Evolutionary conservation across 2,113 vertebrate genomes (phyloP).

Genomic region (Chionomys nivalis): DNA sequence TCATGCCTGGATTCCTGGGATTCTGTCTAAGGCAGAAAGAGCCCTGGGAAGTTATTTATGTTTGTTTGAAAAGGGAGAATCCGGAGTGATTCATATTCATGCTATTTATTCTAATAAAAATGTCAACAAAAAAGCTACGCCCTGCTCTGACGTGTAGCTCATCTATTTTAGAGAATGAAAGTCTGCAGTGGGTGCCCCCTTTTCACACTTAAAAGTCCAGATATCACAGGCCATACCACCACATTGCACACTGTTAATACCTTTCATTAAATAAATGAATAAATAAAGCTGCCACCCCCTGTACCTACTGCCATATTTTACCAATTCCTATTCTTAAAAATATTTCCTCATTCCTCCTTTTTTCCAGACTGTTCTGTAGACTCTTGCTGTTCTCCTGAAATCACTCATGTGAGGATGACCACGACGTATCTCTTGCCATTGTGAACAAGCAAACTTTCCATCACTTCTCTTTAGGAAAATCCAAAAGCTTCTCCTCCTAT

Average conservation of each 20-base stretch:
- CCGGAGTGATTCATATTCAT: constrained; percentile 47
- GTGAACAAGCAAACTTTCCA: background rate
- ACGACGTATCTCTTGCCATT: background rate
- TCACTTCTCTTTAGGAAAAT: background rate
- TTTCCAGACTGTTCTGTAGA: background rate
- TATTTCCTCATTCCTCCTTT: background rate
- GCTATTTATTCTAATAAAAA: constrained; percentile 70
- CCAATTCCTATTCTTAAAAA: background rate
- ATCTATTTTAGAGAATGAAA: constrained; percentile 60
- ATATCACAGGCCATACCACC: constrained; percentile 45
- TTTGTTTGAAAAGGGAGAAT: constrained; percentile 63
- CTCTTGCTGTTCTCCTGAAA: background rate
- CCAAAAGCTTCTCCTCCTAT: background rate
- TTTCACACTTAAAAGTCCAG: constrained; percentile 4
- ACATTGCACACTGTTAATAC: constrained; percentile 4
- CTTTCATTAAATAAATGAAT: constrained; percentile 26
- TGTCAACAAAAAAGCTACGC: constrained; percentile 14
- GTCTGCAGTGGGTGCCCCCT: constrained; percentile 23
- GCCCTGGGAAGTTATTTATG: constrained; percentile 73
- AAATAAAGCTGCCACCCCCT: background rate
- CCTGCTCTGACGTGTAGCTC: constrained; percentile 30
- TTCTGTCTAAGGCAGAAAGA: constrained; percentile 51
- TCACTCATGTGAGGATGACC: background rate
- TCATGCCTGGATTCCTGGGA: constrained; percentile 63
- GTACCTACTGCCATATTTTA: background rate